Evolutionary conservation across 2,797 vertebrate species (phyloP).

Genomic region (Sebastes itinus): DNA sequence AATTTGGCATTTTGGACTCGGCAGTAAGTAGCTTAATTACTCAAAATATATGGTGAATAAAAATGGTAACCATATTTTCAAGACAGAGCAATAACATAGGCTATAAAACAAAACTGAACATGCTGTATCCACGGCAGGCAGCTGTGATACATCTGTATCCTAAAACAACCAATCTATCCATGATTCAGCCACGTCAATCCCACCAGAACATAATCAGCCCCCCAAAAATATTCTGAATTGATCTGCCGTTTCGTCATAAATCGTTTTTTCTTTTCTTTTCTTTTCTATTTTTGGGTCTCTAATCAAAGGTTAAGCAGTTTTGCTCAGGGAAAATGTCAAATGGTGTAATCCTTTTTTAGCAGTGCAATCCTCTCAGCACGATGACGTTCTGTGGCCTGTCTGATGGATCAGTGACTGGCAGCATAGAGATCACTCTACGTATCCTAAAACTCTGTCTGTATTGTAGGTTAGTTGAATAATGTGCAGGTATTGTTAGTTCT

Average conservation of each 20-base stretch:
- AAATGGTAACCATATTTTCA: no score
- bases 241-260: conserved; percentile 33
- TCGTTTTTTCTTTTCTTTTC: neutral
- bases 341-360: conserved; percentile 75
- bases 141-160: neutral
- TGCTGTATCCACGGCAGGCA: neutral
- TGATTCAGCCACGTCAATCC: conserved; percentile 33
- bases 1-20: no score
- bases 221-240: conserved; percentile 44
- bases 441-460: conserved; percentile 1
- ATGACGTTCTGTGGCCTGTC: conserved; percentile 55
- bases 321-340: conserved; percentile 67
- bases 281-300: conserved; percentile 23
- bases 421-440: conserved; percentile 22
- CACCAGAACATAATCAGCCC: conserved; percentile 15
- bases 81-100: neutral
- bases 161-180: conserved; percentile 14
- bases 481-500: neutral
- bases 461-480: neutral
- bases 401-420: conserved; percentile 63
- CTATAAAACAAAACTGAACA: neutral
- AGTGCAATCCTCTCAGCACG: conserved; percentile 78
- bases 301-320: conserved; percentile 76
- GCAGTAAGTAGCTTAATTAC: no score
- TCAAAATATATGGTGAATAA: no score